phyloP scores from a whole-genome alignment of 2,888 invertebrate genomes.

The Acleris sparsana region DNA sequence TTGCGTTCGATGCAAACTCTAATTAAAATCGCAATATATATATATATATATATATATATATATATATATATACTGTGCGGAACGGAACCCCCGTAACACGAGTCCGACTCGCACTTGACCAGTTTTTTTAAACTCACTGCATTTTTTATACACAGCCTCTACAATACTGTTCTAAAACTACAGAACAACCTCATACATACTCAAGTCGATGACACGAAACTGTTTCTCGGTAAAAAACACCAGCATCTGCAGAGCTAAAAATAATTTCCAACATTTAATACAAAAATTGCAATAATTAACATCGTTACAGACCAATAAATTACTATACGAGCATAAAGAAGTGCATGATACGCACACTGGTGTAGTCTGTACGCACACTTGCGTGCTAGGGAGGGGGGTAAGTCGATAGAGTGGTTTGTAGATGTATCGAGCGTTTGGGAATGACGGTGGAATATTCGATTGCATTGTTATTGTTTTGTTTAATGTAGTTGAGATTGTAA shows the following conservation, averaged over 20 bases:
- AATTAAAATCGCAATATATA: no score
- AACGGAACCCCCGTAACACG: no score
- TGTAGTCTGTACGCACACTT: constrained; percentile 43
- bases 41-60: no score
- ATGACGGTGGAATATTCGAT: no score
- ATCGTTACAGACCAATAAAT: constrained; percentile 83
- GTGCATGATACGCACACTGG: constrained; percentile 68
- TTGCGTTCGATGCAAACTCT: no score
- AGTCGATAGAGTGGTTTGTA: constrained; percentile 32
- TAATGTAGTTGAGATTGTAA: no score
- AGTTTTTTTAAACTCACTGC: no score
- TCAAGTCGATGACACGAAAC: constrained; percentile 10
- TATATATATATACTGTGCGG: no score
- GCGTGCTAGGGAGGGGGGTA: constrained; percentile 41
- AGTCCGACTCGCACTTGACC: no score
- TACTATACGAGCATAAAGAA: constrained; percentile 80
- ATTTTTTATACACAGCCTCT: no score
- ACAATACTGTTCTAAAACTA: background rate
- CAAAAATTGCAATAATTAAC: constrained; percentile 84
- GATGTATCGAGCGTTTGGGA: background rate
- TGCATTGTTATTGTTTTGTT: no score
- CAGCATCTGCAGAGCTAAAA: constrained; percentile 75
- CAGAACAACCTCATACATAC: constrained; percentile 1
- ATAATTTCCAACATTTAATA: constrained; percentile 83
- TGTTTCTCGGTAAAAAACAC: constrained; percentile 62